Evolutionary conservation across 2,888 invertebrate genomes (phyloP), one percentile per base, ranked within the genome.

Genomic region (Mystacides longicornis): DNA sequence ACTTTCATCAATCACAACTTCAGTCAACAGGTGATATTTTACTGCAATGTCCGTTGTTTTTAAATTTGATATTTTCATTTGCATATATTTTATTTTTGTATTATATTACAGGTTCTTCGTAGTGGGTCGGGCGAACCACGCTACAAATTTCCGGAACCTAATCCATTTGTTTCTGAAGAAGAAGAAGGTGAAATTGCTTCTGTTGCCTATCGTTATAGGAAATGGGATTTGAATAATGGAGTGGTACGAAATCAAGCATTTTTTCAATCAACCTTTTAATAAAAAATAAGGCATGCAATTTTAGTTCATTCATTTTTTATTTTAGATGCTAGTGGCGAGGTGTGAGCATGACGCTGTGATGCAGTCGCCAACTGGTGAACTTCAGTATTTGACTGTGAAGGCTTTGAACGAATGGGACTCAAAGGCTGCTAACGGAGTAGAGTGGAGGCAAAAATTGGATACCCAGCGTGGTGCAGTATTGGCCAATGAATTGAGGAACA

Each of bases 1-100:
- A 97, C 98, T 0, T 97, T 96, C 71, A 97, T 99, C 68, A 99
- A 99, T 75, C 97, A 98, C 69, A 99, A 99, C 74, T 99, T 99
- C 74, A 95, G 96, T 55, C 98, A 99, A 67, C 99, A 99, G 82
- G 94, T 92, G 33, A 7, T 27, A 7, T 27, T 27, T 27, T 27
- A 27, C 11, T 27, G 7, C 7, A 5, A 27, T 27, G 27, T 27
- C 5, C 11, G 27, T 7, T 27, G 5, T 27, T 27, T 27, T 27
- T 27, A 7, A 27, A 27, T 27, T 27, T 27, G 27, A 7, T 27
- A 11, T n/a, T 16, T 43, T 43, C 4, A 5, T 11, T 7, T 46
- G 3, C 9, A 46, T 53, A 43, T 48, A 54, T 3, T 45, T 31
- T 16, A 46, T 49, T 52, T 49, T 37, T 37, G 14, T 37, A 7